Evolutionary conservation across 1,140 invertebrate species (phyloP).

Genomic region (Leguminivora glycinivorella): DNA sequence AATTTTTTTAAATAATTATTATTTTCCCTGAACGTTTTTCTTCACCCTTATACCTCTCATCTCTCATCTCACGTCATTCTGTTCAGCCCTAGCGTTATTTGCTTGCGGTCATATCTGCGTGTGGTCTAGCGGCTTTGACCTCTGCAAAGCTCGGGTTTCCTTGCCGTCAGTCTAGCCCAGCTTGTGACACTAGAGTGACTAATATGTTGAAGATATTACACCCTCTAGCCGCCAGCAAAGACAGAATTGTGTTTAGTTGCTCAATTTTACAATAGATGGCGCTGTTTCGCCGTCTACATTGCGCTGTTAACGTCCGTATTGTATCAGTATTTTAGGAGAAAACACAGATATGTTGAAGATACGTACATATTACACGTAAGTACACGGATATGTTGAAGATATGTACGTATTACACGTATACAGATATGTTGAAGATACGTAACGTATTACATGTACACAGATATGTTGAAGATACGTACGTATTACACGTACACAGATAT

Average conservation of each 20-base stretch:
- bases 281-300: too few relatives aligned
- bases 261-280: background rate
- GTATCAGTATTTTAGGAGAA: too few relatives aligned
- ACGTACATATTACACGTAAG: too few relatives aligned
- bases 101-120: background rate
- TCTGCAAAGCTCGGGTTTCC: background rate
- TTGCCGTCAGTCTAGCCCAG: background rate
- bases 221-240: background rate
- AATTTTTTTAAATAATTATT: too few relatives aligned
- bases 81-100: conserved; percentile 1
- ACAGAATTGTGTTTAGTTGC: background rate
- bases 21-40: background rate
- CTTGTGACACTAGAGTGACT: background rate
- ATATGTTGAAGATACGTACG: too few relatives aligned
- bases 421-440: too few relatives aligned
- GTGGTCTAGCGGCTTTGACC: conserved; percentile 9
- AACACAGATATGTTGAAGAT: too few relatives aligned
- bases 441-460: too few relatives aligned
- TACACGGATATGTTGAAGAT: too few relatives aligned
- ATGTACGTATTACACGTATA: too few relatives aligned
- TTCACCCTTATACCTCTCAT: background rate
- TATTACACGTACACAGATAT: too few relatives aligned
- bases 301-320: too few relatives aligned
- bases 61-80: background rate
- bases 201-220: background rate